Evolutionary conservation across 2,113 vertebrate species (phyloP).

Genomic region (Brienomyrus brachyistius): DNA sequence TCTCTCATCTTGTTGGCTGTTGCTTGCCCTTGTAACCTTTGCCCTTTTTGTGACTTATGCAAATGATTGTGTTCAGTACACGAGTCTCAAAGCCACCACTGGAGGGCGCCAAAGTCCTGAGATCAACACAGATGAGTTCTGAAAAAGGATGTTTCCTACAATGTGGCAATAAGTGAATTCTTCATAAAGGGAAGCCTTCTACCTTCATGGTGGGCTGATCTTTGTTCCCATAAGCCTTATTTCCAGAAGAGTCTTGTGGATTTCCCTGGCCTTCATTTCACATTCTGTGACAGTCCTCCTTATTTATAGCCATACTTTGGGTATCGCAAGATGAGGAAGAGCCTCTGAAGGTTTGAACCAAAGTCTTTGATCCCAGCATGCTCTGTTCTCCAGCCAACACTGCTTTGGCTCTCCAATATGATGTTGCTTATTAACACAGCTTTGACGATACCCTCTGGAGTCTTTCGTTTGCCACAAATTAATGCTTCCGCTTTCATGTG

Average conservation of each 20-base stretch:
- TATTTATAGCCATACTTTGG: not conserved
- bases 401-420: not conserved
- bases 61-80: conserved; percentile 4
- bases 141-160: not conserved
- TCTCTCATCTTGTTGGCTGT: not conserved
- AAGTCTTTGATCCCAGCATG: not conserved
- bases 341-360: not conserved
- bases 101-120: not conserved
- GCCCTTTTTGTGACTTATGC: conserved; percentile 19
- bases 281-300: not conserved
- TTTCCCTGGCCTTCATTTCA: not conserved
- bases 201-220: not conserved
- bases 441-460: not conserved
- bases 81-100: not conserved
- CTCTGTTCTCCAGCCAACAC: not conserved
- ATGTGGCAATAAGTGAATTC: not conserved
- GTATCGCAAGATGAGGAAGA: not conserved
- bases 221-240: not conserved
- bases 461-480: not conserved
- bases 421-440: conserved; percentile 1
- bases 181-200: not conserved
- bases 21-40: conserved; percentile 3
- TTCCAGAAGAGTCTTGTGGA: not conserved
- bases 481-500: not conserved
- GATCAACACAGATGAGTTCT: not conserved